phyloP scores from a whole-genome alignment of 2,113 vertebrate species.

The Pimephales promelas region DNA sequence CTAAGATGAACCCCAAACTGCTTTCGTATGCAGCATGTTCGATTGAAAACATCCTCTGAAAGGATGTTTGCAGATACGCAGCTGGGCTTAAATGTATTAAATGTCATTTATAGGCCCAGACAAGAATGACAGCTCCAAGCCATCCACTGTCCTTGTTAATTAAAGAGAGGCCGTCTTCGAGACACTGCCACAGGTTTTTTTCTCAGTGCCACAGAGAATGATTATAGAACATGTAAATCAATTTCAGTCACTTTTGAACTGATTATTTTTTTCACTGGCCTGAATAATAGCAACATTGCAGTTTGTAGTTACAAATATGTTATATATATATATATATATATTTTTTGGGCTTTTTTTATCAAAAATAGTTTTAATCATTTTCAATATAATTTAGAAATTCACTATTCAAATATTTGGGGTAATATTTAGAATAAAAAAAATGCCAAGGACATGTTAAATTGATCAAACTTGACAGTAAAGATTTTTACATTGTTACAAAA shows the following conservation, averaged over 20 bases:
- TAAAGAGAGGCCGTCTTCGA: conserved; percentile 70
- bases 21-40: conserved; percentile 14
- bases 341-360: not conserved
- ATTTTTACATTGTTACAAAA: not conserved
- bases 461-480: not conserved
- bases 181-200: conserved; percentile 70
- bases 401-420: not conserved
- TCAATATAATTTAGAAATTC: not conserved
- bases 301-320: not conserved
- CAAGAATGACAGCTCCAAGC: conserved; percentile 68
- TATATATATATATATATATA: too few species aligned
- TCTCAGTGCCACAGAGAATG: conserved; percentile 68
- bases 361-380: not conserved
- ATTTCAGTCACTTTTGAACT: too few species aligned
- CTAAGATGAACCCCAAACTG: conserved; percentile 20
- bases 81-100: conserved; percentile 64
- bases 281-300: not conserved
- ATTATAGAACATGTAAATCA: conserved; percentile 71
- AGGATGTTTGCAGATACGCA: conserved; percentile 52
- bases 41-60: conserved; percentile 33
- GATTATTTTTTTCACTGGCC: too few species aligned
- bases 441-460: not conserved
- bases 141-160: conserved; percentile 71
- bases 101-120: conserved; percentile 66
- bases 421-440: too few species aligned